Base-by-base conservation (phyloP, 92 coral and sea anemone genomes). In the Phenganax subtilis region DNA sequence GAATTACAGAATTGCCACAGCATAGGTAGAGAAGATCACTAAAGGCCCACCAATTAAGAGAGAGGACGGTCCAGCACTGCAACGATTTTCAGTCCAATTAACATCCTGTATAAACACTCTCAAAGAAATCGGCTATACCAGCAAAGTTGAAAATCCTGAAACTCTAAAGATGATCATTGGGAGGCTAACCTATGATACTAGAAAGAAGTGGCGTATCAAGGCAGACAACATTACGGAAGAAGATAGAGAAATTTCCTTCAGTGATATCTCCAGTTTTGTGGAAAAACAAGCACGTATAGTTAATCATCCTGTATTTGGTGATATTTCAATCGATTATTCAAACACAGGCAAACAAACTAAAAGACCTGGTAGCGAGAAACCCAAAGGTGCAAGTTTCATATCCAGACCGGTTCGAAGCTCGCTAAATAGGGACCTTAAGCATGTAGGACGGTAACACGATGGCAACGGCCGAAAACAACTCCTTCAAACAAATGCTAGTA, bases 141-240 rank as follows among this genome's bases (percentile, higher is more conserved):
- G 61, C 77, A 81, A 81, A 7, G 6, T 82, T 8, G 85, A 82
- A 57, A 82, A 82, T 20, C 85, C 85, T 0, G 75, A 84, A 17
- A 75, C 51, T 10, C 61, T 84, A 0, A 84, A 53, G 52, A 15
- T 53, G 12, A 84, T 84, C n/a, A 54, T 84, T 12, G 16, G 44
- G 8, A 75, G 86, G 55, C 72, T 84, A 54, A 82, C 80, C 12
- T 82, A 55, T 51, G 57, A 67, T 30, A 66, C 65, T 6, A n/a
- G 85, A 31, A 62, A 82, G 15, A 84, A 58, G 75, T 84, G 86
- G 82, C 75, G 66, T 20, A 72, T 74, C 65, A 29, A 44, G 3
- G 86, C 86, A 3, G 74, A 84, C 28, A 84, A 84, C n/a, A 84
- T 84, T 3, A 84, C 86, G 0, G 86, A 84, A 15, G 79, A 84